A percentile compares a stretch with the other conserved stretches of the same genome.
Conservation (phyloP, 2,797 vertebrate species). For the Fratercula arctica region DNA sequence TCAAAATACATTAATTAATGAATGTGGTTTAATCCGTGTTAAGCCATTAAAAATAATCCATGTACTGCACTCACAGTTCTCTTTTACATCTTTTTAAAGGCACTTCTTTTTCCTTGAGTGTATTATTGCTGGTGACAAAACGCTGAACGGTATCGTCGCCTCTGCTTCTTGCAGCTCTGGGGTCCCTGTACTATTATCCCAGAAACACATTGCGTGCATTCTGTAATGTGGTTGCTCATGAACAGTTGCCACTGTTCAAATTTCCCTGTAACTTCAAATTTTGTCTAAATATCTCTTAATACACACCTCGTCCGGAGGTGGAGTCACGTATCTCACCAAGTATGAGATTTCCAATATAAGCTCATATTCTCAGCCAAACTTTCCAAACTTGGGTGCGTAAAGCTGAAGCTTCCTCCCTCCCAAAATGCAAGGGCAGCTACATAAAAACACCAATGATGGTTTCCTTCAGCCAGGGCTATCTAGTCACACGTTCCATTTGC, state of each 20-base stretch:
- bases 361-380: not conserved
- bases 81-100: not conserved
- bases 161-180: not conserved
- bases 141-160: not conserved
- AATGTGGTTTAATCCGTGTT: not conserved
- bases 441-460: accelerated
- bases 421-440: not conserved
- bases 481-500: accelerated
- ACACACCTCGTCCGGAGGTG: not conserved
- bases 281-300: not conserved
- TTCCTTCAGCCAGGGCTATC: not conserved
- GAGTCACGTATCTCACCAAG: not conserved
- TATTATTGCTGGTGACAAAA: not conserved
- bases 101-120: not conserved
- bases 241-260: not conserved
- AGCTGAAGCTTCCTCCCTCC: not conserved
- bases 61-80: not conserved
- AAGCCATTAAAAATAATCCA: not conserved
- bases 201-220: not conserved
- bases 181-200: not conserved
- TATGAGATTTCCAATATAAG: not conserved
- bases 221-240: not conserved
- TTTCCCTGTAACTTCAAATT: not conserved
- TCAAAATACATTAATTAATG: not conserved
- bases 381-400: not conserved